Conservation (phyloP, 1,140 invertebrate genomes). For the Melanaphis sacchari region DNA sequence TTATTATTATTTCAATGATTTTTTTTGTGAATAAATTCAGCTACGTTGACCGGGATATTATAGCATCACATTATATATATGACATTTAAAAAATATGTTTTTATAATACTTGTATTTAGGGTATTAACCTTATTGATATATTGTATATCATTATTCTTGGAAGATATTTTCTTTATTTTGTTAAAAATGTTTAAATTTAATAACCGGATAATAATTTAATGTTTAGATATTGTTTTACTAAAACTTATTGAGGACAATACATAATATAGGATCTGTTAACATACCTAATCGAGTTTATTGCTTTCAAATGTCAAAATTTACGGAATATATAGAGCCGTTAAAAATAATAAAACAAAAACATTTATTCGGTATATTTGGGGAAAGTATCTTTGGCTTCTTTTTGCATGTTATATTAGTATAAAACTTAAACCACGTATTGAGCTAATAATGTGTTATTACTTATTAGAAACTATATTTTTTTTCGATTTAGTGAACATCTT, state of each 20-base stretch:
- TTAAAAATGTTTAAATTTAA: background rate
- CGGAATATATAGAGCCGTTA: background rate
- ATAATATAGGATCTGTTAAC: background rate
- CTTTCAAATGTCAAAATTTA: background rate
- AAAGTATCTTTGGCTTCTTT: background rate
- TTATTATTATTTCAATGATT: background rate
- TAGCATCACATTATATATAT: background rate
- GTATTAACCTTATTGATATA: too few relatives aligned
- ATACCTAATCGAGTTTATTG: background rate
- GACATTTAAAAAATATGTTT: background rate
- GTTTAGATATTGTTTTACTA: background rate
- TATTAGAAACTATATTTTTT: background rate
- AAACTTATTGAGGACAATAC: background rate
- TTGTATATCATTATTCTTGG: background rate
- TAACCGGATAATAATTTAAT: background rate
- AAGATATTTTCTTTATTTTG: too few relatives aligned
- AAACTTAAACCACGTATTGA: background rate
- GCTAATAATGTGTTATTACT: too few relatives aligned
- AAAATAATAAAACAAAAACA: slow-evolving; percentile 1
- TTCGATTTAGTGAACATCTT: background rate
- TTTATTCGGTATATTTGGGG: background rate
- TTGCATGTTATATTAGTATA: background rate
- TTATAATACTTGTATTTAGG: background rate
- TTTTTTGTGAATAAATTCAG: background rate
- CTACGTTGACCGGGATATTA: background rate